Percentiles rank a stretch among this genome's conserved stretches.
These are phyloP conservation scores for Drosophila austrosaltans DNA, from an alignment of 2,888 invertebrate genomes.

Conservation along the genomic window DNA sequence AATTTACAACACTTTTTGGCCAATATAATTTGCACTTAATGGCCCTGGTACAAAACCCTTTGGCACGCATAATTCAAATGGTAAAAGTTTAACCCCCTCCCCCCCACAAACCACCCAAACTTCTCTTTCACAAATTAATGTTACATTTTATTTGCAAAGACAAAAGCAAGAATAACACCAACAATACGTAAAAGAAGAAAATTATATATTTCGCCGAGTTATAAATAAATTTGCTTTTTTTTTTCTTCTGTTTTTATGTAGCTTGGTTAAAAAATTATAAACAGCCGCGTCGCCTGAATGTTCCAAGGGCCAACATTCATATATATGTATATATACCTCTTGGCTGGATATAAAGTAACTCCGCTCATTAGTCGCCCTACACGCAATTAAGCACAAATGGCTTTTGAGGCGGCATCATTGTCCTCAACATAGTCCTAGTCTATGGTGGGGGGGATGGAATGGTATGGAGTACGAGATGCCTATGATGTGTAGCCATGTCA, in stretches of 20 bases:
- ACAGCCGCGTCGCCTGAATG: slow-evolving; percentile 45
- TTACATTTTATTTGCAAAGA: slow-evolving; percentile 64
- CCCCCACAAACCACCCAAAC: slow-evolving; percentile 20
- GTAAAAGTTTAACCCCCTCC: slow-evolving; percentile 47
- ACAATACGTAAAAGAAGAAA: slow-evolving; percentile 28
- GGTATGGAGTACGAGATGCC: slow-evolving; percentile 22
- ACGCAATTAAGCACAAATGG: slow-evolving; percentile 83
- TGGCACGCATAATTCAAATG: slow-evolving; percentile 74
- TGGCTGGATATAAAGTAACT: slow-evolving; percentile 61
- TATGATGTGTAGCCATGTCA: slow-evolving; percentile 67
- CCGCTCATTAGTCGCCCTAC: slow-evolving; percentile 81
- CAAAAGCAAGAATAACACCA: slow-evolving; percentile 21
- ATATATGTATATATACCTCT: slow-evolving; percentile 17
- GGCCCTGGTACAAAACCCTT: slow-evolving; percentile 58
- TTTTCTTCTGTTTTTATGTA: slow-evolving; percentile 15
- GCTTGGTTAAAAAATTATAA: slow-evolving; percentile 56
- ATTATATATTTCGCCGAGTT: slow-evolving; percentile 48
- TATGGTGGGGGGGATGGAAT: too few species aligned
- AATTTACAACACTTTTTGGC: slow-evolving; percentile 60
- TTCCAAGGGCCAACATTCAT: slow-evolving; percentile 28
- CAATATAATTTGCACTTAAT: slow-evolving; percentile 71
- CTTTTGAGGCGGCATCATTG: slow-evolving; percentile 61
- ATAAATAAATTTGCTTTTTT: slow-evolving; percentile 54
- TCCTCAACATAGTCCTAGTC: slow-evolving; percentile 21
- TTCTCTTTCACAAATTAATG: slow-evolving; percentile 66